Percentiles rank a stretch among this genome's conserved stretches.
Evolutionary conservation across 2,113 vertebrate genomes (phyloP).

Genomic region (Eonycteris spelaea): DNA sequence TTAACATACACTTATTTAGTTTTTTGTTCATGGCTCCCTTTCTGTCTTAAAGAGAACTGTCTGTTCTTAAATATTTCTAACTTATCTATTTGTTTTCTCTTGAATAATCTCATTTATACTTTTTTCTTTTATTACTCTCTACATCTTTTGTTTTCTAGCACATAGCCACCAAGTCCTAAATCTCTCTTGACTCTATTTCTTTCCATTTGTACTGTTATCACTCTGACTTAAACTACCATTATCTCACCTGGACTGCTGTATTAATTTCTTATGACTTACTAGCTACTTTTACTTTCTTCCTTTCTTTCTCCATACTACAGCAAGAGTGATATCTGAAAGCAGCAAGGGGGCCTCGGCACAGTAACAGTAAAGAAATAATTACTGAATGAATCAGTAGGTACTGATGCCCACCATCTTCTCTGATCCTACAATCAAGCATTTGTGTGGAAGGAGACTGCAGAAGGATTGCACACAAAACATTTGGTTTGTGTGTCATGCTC

Average conservation of each 20-base stretch:
- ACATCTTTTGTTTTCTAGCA: background rate
- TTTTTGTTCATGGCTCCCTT: background rate
- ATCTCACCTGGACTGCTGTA: background rate
- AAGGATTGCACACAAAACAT: background rate
- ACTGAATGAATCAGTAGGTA: background rate
- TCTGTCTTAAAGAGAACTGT: background rate
- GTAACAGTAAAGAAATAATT: background rate
- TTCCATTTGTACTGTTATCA: background rate
- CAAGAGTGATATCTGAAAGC: constrained; percentile 28
- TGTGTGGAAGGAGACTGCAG: background rate
- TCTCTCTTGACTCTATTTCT: background rate
- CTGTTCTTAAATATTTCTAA: background rate
- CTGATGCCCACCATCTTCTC: background rate
- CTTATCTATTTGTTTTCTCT: background rate
- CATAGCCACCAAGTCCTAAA: background rate
- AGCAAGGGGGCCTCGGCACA: background rate
- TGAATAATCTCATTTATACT: background rate
- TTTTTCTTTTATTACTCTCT: background rate
- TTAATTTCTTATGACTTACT: background rate
- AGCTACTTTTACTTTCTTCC: background rate
- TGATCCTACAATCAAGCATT: background rate
- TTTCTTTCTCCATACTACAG: background rate
- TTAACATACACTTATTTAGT: background rate
- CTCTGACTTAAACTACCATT: background rate
- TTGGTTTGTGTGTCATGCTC: background rate